Base-by-base conservation (phyloP, 2,113 vertebrate species). In the Passer domesticus region DNA sequence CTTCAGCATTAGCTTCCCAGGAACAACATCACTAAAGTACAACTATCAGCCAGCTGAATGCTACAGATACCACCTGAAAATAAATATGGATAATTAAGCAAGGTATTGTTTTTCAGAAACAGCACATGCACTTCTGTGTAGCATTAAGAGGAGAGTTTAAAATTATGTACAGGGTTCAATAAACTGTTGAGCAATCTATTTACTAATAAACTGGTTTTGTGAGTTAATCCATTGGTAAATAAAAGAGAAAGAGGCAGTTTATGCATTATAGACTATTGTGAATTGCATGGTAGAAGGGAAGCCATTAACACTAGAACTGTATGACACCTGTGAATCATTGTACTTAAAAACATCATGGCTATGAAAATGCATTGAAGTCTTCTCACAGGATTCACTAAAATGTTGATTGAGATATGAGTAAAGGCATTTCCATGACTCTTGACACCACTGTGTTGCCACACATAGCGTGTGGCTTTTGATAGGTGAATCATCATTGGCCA, bases 1-100 rank as follows among this genome's bases (percentile, higher is more conserved):
- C 80, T 94, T 94, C 79, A 95, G 73, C 35, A 77, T 83, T 83
- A 92, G 39, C 43, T 83, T 89, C 80, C 47, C 60, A 43, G 67
- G 43, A 93, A 72, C 22, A 94, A 3, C 3, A 41, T 74, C 91
- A 64, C 53, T 63, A 33, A 85, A 78, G 33, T 91, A 18, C 87
- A 81, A 4, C 68, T 62, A 10, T 89, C 81, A 72, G 73, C 90
- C 67, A 73, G 35, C 60, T 67, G 15, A 82, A 41, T 78, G 80
- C 35, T 77, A 37, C 35, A 83, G 80, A 63, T 69, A 69, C 19
- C 89, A n/a, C 17, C 39, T 87, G 64, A 47, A 94, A 93, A 87
- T 75, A 87, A 84, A 90, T 74, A 60, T 18, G 39, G 46, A 59
- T 67, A 22, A 70, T 77, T 59, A 92, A 62, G 30, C 39, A 74